Base-by-base conservation (phyloP, 2,888 invertebrate species). In the Pasiphila rectangulata region DNA sequence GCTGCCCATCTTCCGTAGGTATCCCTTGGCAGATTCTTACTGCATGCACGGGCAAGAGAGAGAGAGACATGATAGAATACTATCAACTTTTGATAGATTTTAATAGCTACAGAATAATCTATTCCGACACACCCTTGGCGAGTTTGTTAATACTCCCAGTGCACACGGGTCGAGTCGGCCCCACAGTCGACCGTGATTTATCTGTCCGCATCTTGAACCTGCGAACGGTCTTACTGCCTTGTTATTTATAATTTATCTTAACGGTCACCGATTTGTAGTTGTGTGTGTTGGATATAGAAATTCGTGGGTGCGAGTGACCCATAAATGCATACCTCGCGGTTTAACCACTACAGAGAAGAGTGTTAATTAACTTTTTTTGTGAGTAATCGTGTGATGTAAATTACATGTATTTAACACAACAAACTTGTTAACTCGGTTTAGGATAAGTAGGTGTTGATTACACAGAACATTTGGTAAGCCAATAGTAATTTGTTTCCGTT, bases 171-270 rank as follows among this genome's bases (percentile, higher is more conserved):
- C 55, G 53, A 59, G 56, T 56, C 61, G 64, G 62, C 70, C 69
- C 61, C 63, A 64, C 54, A 53, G 59, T 62, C 64, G 63, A 58
- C 68, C 62, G 85, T 85, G 86, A 87, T 88, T 85, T 87, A 87
- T 87, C 86, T 78, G 78, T 69, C 72, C 68, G 81, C 82, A 86
- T 85, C 86, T 80, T 69, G 75, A 74, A 84, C 84, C 83, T 77
- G 87, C 83, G 80, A 87, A 87, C 85, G 81, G 79, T 77, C 79
- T 84, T 85, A 84, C 83, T 81, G 83, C 78, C 75, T 88, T 85
- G 86, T 88, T 87, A 88, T 84, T 86, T 87, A 84, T 87, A 86
- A 87, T 87, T 86, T 88, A 86, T 85, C 87, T 87, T 88, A 86
- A 86, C 83, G 81, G 84, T 79, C 78, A 72, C 78, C 75, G 79